Evolutionary conservation across 2,888 invertebrate species (phyloP), one percentile per base, ranked within the genome.

Genomic region (Prenolepis imparis): DNA sequence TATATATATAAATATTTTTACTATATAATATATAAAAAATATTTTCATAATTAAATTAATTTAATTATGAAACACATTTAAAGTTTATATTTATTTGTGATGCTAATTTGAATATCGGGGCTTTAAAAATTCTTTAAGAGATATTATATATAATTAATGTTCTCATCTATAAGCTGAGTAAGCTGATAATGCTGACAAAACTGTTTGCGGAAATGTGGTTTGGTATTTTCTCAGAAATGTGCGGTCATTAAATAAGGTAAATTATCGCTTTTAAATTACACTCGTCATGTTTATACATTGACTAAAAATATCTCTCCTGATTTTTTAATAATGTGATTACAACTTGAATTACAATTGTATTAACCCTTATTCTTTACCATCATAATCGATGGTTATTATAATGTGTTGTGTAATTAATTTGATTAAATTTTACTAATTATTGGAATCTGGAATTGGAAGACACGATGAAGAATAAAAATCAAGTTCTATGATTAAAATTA

Each of bases 181-280:
- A 55, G 11, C 11, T 57, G 32, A 77, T 77, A 77, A 68, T 32
- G 21, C n/a, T 11, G 55, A 57, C 18, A 59, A 70, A 21, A 32
- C 11, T 36, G 15, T 78, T 4, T 78, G 12, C 39, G 9, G 11
- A 36, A 52, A 11, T 66, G n/a, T 5, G 11, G 12, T 28, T 68
- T n/a, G 11, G 15, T 28, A 41, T 64, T 18, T 64, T 39, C 9
- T 8, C 12, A 39, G 24, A 75, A 55, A 39, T 21, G 24, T 8
- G 18, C 18, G 3, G 24, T 75, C 18, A 66, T 18, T 52, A 64
- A 24, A 3, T 28, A 48, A 75, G n/a, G 4, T 12, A 39, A 57
- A 39, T 73, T 59, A 28, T 24, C 18, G 15, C 36, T 72, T 72
- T 24, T 5, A 39, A 39, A 57, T 39, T 4, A 55, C 21, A 12